phyloP scores from a whole-genome alignment of 2,797 vertebrate genomes.

The Eulemur mongoz region DNA sequence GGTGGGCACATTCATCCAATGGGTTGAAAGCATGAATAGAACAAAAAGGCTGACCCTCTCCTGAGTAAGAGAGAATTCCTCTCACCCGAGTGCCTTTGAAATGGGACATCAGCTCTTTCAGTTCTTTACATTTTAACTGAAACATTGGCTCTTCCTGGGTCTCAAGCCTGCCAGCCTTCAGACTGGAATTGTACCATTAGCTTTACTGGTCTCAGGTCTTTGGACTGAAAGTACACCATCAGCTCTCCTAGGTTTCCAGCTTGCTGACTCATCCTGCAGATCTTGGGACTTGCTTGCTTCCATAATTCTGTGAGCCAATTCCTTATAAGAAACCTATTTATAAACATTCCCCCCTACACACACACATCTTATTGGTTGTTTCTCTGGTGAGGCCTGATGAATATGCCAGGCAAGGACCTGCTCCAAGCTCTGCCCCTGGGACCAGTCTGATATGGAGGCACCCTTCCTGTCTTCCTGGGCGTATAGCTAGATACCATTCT shows the following conservation, averaged over 20 bases:
- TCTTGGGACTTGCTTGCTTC: not conserved
- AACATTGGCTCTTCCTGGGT: not conserved
- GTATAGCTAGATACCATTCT: not conserved
- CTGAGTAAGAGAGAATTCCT: not conserved
- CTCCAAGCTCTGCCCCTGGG: not conserved
- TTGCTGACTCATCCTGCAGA: not conserved
- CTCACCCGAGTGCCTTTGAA: not conserved
- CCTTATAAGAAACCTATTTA: not conserved
- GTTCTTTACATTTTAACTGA: not conserved
- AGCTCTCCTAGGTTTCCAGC: not conserved
- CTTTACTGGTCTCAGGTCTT: not conserved
- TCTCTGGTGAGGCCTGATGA: not conserved
- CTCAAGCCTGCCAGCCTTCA: not conserved
- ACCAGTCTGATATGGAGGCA: not conserved
- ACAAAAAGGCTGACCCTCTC: not conserved
- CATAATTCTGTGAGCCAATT: not conserved
- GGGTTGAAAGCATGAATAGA: not conserved
- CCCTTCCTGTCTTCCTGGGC: not conserved
- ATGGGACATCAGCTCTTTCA: not conserved
- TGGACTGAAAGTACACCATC: not conserved
- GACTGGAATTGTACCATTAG: not conserved
- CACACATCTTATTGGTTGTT: not conserved
- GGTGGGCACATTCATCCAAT: not conserved
- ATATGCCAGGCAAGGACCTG: not conserved
- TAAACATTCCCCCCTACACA: not conserved